Conservation (phyloP, 2,113 vertebrate genomes). For the Ceyx margarethae region DNA sequence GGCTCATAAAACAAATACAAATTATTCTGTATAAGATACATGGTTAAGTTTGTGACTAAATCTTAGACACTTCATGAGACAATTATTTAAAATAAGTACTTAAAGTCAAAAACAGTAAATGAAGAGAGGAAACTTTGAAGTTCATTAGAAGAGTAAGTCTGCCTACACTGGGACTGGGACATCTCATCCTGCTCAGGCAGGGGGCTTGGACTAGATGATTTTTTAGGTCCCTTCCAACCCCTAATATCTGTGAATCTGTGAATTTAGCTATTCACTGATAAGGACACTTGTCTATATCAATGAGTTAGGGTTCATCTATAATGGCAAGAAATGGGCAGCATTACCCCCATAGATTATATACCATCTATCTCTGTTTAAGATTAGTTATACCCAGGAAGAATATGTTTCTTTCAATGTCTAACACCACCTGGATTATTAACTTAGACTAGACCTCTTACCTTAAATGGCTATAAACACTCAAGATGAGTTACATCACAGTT, state of each 20-base stretch:
- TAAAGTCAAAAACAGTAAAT: not conserved
- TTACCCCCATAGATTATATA: not conserved
- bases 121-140: not conserved
- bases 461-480: not conserved
- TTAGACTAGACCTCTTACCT: not conserved
- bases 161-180: not conserved
- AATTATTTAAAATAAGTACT: not conserved
- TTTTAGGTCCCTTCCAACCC: no score
- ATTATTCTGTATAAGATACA: not conserved
- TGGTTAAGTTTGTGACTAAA: not conserved
- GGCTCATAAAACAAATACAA: not conserved
- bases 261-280: not conserved
- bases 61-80: not conserved
- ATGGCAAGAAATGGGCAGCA: not conserved
- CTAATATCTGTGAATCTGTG: no score
- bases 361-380: not conserved
- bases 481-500: not conserved
- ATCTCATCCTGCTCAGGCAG: not conserved
- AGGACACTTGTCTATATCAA: rapidly evolving
- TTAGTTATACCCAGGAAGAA: not conserved
- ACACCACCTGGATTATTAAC: rapidly evolving
- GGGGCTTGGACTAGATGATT: no score
- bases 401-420: not conserved
- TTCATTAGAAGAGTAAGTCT: not conserved
- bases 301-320: not conserved